Percentiles rank a stretch among this genome's conserved stretches.
Conservation (phyloP, 2,797 vertebrate species). For the Urophycis tenuis region DNA sequence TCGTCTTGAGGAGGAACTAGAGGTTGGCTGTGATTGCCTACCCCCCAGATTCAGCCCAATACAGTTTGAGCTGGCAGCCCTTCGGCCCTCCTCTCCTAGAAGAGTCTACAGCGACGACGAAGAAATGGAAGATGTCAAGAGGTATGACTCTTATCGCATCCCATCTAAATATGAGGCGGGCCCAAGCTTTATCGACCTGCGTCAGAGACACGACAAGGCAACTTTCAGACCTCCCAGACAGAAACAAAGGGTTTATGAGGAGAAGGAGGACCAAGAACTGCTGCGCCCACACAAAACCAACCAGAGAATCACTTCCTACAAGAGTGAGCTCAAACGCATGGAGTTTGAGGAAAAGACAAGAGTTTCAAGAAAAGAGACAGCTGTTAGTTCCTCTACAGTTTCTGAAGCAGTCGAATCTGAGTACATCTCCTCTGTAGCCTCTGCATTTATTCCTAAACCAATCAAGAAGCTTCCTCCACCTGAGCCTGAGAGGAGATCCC, state of each 20-base stretch:
- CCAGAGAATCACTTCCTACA: constrained; percentile 83
- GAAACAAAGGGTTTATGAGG: constrained; percentile 83
- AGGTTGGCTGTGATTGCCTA: constrained; percentile 89
- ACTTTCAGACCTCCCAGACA: constrained; percentile 79
- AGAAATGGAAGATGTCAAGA: constrained; percentile 68
- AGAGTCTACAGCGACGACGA: constrained; percentile 72
- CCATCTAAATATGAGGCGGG: constrained; percentile 86
- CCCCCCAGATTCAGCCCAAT: constrained; percentile 91
- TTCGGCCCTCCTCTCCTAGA: constrained; percentile 78
- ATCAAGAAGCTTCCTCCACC: constrained; percentile 71
- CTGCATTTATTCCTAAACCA: constrained; percentile 81
- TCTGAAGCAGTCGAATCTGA: constrained; percentile 74
- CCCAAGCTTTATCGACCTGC: constrained; percentile 84
- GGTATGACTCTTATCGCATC: constrained; percentile 85
- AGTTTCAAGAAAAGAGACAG: constrained; percentile 72
- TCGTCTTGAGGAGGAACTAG: constrained; percentile 89
- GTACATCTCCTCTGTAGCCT: constrained; percentile 62
- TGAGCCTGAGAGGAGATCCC: constrained; percentile 63
- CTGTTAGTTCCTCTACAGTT: constrained; percentile 66
- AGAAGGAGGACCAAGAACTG: constrained; percentile 89
- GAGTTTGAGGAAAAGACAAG: constrained; percentile 85
- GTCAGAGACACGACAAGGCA: constrained; percentile 83
- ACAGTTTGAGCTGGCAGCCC: constrained; percentile 86
- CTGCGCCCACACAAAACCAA: constrained; percentile 79
- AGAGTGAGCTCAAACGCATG: constrained; percentile 82